phyloP scores from a whole-genome alignment of 2,113 vertebrate species.

The Morphnarchus princeps region DNA sequence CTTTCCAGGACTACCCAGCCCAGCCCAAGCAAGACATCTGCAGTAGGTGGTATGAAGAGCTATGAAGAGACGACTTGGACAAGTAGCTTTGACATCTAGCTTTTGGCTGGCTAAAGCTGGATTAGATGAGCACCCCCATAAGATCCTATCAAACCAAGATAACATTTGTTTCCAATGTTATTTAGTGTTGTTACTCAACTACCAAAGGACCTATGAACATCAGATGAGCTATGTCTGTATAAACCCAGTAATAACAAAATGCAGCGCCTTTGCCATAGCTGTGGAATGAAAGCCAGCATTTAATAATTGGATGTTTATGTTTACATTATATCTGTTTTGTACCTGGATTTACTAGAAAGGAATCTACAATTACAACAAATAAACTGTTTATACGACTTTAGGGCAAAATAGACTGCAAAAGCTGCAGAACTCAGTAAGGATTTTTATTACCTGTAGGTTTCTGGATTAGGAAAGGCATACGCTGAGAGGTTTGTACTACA shows the following conservation, averaged over 20 bases:
- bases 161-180: neutral
- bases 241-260: neutral
- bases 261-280: neutral
- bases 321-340: neutral
- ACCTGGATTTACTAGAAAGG: neutral
- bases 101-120: neutral
- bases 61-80: neutral
- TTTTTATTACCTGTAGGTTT: constrained; percentile 13
- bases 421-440: neutral
- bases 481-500: constrained; percentile 30
- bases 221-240: neutral
- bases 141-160: neutral
- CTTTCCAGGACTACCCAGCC: neutral
- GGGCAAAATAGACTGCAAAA: neutral
- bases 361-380: neutral
- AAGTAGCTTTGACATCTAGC: neutral
- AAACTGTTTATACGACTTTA: neutral
- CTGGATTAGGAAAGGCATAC: constrained; percentile 18
- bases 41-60: neutral
- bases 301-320: neutral
- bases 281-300: neutral
- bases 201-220: neutral
- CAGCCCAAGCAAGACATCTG: neutral
- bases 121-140: neutral
- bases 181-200: neutral